Percentiles rank a stretch among this genome's conserved stretches.
phyloP scores from a whole-genome alignment of 1,140 invertebrate genomes.

The Procambarus clarkii region DNA sequence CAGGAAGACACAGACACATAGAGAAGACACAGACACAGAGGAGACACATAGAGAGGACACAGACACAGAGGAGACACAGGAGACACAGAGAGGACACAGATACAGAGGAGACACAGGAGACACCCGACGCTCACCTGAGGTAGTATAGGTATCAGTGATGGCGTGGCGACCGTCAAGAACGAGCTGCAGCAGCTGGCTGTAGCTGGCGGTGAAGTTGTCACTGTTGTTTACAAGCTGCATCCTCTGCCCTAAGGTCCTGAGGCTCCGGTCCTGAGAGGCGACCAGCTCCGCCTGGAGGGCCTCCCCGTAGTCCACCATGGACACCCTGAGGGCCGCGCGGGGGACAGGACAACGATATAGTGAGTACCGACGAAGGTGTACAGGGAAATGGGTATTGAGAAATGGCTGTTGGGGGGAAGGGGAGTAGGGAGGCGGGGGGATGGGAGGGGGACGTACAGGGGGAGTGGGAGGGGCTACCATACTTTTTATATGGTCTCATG shows the following conservation, averaged over 20 bases:
- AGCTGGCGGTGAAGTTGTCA: not conserved
- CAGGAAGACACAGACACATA: too few species aligned
- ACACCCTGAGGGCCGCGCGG: not conserved
- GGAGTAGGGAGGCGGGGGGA: not conserved
- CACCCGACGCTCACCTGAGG: not conserved
- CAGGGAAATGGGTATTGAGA: not conserved
- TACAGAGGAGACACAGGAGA: not conserved
- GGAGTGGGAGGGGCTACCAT: too few species aligned
- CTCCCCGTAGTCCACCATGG: conserved; percentile 38
- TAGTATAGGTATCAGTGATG: conserved; percentile 36
- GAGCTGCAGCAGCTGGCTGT: not conserved
- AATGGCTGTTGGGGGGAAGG: not conserved
- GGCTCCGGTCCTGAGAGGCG: conserved; percentile 16
- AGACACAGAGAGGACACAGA: too few species aligned
- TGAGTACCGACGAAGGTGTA: not conserved
- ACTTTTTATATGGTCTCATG: too few species aligned
- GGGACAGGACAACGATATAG: too few species aligned
- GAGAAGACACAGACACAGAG: too few species aligned
- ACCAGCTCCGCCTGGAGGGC: conserved; percentile 1
- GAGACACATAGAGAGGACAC: too few species aligned
- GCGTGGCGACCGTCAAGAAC: conserved; percentile 12
- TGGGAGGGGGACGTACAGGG: not conserved
- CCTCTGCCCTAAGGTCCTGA: conserved; percentile 11
- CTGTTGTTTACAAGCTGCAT: conserved; percentile 17
- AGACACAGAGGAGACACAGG: not conserved